A percentile compares a stretch with the other conserved stretches of the same genome.
phyloP scores from a whole-genome alignment of 2,888 invertebrate genomes.

The Nymphalis c-album region DNA sequence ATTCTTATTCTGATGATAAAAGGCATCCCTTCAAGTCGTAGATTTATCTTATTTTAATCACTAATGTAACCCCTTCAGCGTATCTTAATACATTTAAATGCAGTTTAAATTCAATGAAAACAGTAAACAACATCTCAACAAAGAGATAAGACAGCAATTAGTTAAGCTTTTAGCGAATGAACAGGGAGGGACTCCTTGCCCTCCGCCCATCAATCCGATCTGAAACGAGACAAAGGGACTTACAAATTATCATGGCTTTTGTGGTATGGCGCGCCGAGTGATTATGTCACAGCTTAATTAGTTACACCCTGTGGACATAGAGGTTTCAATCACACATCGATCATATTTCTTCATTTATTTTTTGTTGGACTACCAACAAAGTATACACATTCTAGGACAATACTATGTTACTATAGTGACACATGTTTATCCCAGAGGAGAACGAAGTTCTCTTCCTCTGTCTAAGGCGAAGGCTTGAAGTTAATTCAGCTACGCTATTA shows the following conservation, averaged over 20 bases:
- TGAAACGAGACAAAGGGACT: slow-evolving; percentile 20
- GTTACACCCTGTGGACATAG: not conserved
- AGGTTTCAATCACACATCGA: not conserved
- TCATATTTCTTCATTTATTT: too few relatives aligned
- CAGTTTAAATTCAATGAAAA: slow-evolving; percentile 15
- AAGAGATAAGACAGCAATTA: slow-evolving; percentile 26
- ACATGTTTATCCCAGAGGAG: not conserved
- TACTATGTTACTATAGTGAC: not conserved
- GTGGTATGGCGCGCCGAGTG: slow-evolving; percentile 1
- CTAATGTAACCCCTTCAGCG: slow-evolving; percentile 4
- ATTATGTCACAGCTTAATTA: slow-evolving; percentile 3
- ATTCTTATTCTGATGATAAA: too few relatives aligned
- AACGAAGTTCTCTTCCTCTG: not conserved
- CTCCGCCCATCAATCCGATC: slow-evolving; percentile 12
- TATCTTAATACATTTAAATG: slow-evolving; percentile 7
- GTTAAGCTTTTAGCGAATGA: slow-evolving; percentile 26
- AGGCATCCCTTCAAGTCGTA: not conserved
- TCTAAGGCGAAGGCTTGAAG: too few relatives aligned
- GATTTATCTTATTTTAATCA: slow-evolving; percentile 3
- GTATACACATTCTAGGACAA: too few relatives aligned
- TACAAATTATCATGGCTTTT: slow-evolving; percentile 24
- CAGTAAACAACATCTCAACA: slow-evolving; percentile 20
- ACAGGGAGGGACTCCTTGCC: not conserved
- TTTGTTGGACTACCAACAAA: too few relatives aligned
- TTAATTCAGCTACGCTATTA: too few relatives aligned